Conservation (phyloP, 2,888 invertebrate genomes). For the Apamea monoglypha region DNA sequence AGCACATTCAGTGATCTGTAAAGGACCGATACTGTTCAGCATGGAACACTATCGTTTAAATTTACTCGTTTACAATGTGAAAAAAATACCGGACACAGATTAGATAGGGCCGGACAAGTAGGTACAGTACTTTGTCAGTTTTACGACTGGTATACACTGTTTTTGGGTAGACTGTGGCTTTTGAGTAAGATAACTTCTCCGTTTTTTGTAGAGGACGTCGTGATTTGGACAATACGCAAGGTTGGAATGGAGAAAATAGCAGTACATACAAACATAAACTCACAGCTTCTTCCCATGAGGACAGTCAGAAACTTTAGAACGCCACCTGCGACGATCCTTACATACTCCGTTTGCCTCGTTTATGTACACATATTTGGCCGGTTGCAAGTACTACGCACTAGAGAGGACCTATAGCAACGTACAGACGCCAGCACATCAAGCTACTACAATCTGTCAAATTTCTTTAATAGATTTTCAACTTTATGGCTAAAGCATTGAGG, state of each 20-base stretch:
- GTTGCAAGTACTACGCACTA: too few species aligned
- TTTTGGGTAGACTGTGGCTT: slow-evolving; percentile 3
- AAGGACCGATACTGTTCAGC: slow-evolving; percentile 63
- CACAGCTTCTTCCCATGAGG: too few species aligned
- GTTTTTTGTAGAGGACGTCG: background rate
- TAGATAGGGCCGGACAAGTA: slow-evolving; percentile 41
- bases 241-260: too few species aligned
- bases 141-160: background rate
- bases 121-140: slow-evolving; percentile 6
- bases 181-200: background rate
- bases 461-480: too few species aligned
- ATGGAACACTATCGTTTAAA: slow-evolving; percentile 58
- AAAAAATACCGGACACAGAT: slow-evolving; percentile 51
- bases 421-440: too few species aligned
- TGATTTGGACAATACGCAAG: background rate
- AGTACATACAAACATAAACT: background rate
- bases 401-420: background rate
- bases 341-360: background rate
- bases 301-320: too few species aligned
- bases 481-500: too few species aligned
- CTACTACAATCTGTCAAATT: too few species aligned
- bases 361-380: background rate
- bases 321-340: too few species aligned
- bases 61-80: slow-evolving; percentile 44
- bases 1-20: slow-evolving; percentile 65